These are phyloP conservation scores for Saccostrea cuccullata DNA, from an alignment of 1,140 invertebrate genomes.

Conservation along the genomic window DNA sequence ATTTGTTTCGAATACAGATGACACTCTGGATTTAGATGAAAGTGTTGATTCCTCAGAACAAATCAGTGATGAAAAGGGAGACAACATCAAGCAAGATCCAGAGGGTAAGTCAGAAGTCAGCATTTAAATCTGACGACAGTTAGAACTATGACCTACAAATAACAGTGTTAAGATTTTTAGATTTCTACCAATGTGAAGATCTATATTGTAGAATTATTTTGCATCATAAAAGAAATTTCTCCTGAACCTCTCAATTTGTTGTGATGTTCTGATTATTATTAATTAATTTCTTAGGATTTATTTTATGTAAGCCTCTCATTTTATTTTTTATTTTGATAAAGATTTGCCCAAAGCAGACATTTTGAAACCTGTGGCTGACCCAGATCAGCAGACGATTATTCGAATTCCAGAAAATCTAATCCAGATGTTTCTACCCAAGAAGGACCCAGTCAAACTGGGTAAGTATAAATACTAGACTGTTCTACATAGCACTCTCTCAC, in stretches of 20 bases:
- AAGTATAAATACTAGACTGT: slow-evolving; percentile 45
- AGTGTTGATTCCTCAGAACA: not conserved
- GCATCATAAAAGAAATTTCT: not conserved
- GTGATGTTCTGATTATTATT: not conserved
- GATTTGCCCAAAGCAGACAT: not conserved
- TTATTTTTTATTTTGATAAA: not conserved
- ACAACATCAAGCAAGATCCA: not conserved
- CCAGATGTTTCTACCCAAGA: slow-evolving; percentile 70
- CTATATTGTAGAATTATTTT: too few species aligned
- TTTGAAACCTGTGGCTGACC: not conserved
- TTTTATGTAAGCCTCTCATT: not conserved
- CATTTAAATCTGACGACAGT: too few species aligned
- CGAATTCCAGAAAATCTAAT: slow-evolving; percentile 74
- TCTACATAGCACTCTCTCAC: too few species aligned
- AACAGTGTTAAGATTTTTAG: too few species aligned
- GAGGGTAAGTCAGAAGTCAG: not conserved
- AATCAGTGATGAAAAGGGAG: not conserved
- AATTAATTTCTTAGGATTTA: not conserved
- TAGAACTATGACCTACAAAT: too few species aligned
- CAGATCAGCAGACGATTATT: slow-evolving; percentile 70
- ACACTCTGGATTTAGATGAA: not conserved
- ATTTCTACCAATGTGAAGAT: too few species aligned
- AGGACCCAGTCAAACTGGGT: slow-evolving; percentile 75
- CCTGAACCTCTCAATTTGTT: not conserved
- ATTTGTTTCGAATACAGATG: not conserved